A percentile compares a stretch with the other conserved stretches of the same genome.
These are phyloP conservation scores for Chelmon rostratus DNA, from an alignment of 2,797 vertebrate genomes.

Conservation along the genomic window DNA sequence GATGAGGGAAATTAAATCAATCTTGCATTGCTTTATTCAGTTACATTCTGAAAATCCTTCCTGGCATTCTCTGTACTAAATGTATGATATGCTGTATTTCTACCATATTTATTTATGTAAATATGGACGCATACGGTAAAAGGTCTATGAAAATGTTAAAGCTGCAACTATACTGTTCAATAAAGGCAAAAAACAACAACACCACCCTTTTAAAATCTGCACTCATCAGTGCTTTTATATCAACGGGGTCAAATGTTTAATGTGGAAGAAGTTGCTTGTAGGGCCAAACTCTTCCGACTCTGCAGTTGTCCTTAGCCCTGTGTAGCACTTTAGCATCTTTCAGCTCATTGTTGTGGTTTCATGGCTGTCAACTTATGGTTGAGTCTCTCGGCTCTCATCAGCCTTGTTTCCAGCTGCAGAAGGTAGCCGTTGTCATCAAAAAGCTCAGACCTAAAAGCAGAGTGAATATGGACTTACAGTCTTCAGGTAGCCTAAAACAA, in stretches of 20 bases:
- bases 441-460: neutral
- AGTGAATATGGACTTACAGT: neutral
- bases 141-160: neutral
- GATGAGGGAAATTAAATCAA: slow-evolving; percentile 28
- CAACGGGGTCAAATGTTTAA: neutral
- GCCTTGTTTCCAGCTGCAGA: neutral
- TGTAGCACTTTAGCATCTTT: neutral
- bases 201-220: too few species aligned
- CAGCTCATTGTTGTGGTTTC: neutral
- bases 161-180: too few species aligned
- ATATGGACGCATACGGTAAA: too few species aligned
- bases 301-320: too few species aligned
- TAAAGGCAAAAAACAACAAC: too few species aligned
- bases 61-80: neutral
- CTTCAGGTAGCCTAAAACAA: neutral
- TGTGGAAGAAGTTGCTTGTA: neutral
- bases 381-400: neutral
- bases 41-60: neutral
- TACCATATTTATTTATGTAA: neutral
- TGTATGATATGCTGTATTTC: neutral
- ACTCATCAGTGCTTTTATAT: neutral
- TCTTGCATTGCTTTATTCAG: slow-evolving; percentile 5
- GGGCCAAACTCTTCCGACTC: neutral
- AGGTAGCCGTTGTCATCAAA: neutral
- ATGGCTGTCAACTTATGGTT: neutral